Percentiles rank a stretch among this genome's conserved stretches.
Conservation (phyloP, 1,140 invertebrate species). For the Hylyphantes graminicola region DNA sequence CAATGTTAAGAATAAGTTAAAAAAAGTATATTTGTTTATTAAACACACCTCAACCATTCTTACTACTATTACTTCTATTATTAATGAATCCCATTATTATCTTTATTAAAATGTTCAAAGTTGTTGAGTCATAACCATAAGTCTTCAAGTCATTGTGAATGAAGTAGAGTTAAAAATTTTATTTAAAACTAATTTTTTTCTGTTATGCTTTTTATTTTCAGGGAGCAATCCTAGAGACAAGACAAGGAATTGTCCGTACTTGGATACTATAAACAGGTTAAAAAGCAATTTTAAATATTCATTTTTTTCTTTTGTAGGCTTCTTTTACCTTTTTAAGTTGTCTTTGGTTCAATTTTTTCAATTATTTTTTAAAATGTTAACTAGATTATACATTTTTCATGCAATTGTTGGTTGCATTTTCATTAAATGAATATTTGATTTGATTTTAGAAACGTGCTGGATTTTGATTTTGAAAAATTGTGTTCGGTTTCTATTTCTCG, state of each 20-base stretch:
- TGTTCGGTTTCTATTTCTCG: slow-evolving; percentile 98
- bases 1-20: too few relatives aligned
- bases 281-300: background rate
- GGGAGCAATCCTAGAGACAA: slow-evolving; percentile 44
- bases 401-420: background rate
- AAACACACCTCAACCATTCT: too few relatives aligned
- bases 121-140: too few relatives aligned
- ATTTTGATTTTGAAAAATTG: slow-evolving; percentile 99
- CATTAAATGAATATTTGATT: background rate
- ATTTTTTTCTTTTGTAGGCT: background rate
- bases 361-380: background rate
- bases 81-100: too few relatives aligned
- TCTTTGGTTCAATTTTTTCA: background rate
- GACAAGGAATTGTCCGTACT: slow-evolving; percentile 83
- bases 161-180: background rate
- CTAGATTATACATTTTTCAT: background rate
- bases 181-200: background rate
- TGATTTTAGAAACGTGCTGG: slow-evolving; percentile 81
- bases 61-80: too few relatives aligned
- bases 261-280: slow-evolving; percentile 93
- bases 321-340: background rate
- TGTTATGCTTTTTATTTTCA: background rate
- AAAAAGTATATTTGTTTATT: too few relatives aligned
- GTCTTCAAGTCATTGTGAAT: too few relatives aligned
- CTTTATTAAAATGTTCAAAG: too few relatives aligned